Base-by-base conservation (phyloP, 2,888 invertebrate species). In the Drosophila testacea region DNA sequence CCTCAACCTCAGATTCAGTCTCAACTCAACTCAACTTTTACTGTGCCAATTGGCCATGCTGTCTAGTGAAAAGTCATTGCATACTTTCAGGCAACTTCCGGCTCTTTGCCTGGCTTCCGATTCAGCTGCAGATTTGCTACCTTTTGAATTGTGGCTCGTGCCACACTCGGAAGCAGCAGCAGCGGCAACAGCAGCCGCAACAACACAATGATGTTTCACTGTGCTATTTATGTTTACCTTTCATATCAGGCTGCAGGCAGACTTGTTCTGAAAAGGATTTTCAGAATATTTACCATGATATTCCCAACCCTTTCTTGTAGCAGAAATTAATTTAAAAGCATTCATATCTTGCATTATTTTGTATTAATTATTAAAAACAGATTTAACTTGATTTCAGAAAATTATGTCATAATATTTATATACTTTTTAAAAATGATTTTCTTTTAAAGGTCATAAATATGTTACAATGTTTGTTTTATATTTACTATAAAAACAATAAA, bases 41-140 rank as follows among this genome's bases (percentile, higher is more conserved):
- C 42, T 44, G 38, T 27, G 73, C 60, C 75, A 85, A 80, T 67
- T 74, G 74, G 61, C 57, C 76, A 63, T 69, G 75, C 60, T 62
- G 51, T 69, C 30, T 42, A 44, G 51, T 44, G 41, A 22, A 70
- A 71, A 74, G 72, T 72, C 75, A 73, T 78, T 89, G 89, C 85
- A 87, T 87, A 85, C 89, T 89, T 83, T 87, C 75, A 66, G 82
- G 88, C 89, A 76, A 71, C 85, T 73, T 89, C 88, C 85, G 85
- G 87, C 84, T 87, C 79, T 89, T 83, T 87, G 73, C 66, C 28
- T 56, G 52, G 71, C 56, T 79, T 85, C 88, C 89, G 86, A 56
- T 66, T 54, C 77, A 69, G 55, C 55, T 44, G 44, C 56, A 34
- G 34, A 16, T 30, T 42, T 39, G 74, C 68, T 73, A 79, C 80